Percentiles rank a stretch among this genome's conserved stretches.
phyloP scores from a whole-genome alignment of 1,140 invertebrate species.

The Caenorhabditis elegans region DNA sequence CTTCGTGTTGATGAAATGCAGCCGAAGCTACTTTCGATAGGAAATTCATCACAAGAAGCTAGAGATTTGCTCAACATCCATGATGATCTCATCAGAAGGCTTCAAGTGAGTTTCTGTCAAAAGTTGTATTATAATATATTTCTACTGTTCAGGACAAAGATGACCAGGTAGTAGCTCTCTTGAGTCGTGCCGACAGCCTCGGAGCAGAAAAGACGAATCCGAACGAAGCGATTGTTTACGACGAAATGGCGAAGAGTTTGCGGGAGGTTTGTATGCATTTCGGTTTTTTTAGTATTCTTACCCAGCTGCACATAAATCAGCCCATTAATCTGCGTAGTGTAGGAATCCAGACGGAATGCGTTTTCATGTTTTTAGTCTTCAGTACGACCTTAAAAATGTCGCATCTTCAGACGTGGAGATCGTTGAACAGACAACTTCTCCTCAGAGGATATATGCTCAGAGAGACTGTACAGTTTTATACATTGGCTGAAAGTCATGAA shows the following conservation, averaged over 20 bases:
- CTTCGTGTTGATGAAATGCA: conserved; percentile 82
- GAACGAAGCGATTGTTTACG: conserved; percentile 75
- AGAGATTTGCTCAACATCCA: conserved; percentile 77
- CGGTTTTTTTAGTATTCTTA: neutral
- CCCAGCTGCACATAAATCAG: conserved; percentile 12
- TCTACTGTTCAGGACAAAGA: conserved; percentile 76
- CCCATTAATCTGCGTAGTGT: neutral
- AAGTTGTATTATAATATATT: neutral
- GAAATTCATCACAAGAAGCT: conserved; percentile 77
- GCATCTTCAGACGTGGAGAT: conserved; percentile 76
- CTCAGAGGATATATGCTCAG: conserved; percentile 78
- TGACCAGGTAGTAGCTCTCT: conserved; percentile 83
- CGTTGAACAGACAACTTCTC: conserved; percentile 80
- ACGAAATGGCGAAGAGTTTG: conserved; percentile 86
- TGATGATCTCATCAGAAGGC: conserved; percentile 79
- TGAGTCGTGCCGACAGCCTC: conserved; percentile 79
- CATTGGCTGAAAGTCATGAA: conserved; percentile 47
- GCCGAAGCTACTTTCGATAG: conserved; percentile 80
- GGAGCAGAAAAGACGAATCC: conserved; percentile 55
- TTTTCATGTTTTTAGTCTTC: neutral
- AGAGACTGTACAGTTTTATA: conserved; percentile 69
- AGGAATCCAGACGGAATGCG: neutral
- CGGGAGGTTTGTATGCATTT: conserved; percentile 68
- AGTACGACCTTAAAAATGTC: neutral
- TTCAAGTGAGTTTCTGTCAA: conserved; percentile 73